These are phyloP conservation scores for Heterodera filipjevi DNA, from an alignment of 2,888 invertebrate species.

Conservation along the genomic window DNA sequence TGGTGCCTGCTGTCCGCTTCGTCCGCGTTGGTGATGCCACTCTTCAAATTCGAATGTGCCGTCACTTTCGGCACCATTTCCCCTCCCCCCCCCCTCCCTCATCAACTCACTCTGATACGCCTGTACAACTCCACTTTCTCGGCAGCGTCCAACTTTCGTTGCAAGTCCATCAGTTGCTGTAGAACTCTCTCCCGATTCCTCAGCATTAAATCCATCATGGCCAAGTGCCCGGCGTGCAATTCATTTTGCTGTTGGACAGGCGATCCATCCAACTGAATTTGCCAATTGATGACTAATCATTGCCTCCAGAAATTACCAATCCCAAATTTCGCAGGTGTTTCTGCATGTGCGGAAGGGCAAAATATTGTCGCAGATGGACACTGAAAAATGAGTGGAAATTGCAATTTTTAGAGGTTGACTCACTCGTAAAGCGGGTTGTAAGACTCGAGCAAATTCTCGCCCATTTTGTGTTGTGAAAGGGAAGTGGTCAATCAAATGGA, in stretches of 20 bases:
- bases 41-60: slow-evolving; percentile 29
- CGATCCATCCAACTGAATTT: slow-evolving; percentile 24
- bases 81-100: background rate
- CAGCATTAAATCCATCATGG: slow-evolving; percentile 64
- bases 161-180: slow-evolving; percentile 58
- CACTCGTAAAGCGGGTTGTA: slow-evolving; percentile 64
- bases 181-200: slow-evolving; percentile 54
- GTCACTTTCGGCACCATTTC: background rate
- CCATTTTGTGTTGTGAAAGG: slow-evolving; percentile 37
- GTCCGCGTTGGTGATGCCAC: slow-evolving; percentile 44
- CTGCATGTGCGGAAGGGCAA: slow-evolving; percentile 64
- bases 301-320: slow-evolving; percentile 46
- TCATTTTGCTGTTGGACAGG: slow-evolving; percentile 53
- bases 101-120: slow-evolving; percentile 45
- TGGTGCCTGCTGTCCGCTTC: slow-evolving; percentile 39
- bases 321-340: slow-evolving; percentile 61
- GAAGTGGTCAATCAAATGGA: background rate
- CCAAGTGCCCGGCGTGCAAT: slow-evolving; percentile 55
- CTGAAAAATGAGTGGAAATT: background rate
- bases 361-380: slow-evolving; percentile 63
- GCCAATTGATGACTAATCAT: background rate
- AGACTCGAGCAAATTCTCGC: slow-evolving; percentile 57
- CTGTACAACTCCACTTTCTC: slow-evolving; percentile 58
- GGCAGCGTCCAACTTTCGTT: slow-evolving; percentile 61
- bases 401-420: background rate